Base-by-base conservation (phyloP, 2,113 vertebrate genomes). In the Microtus ochrogaster region DNA sequence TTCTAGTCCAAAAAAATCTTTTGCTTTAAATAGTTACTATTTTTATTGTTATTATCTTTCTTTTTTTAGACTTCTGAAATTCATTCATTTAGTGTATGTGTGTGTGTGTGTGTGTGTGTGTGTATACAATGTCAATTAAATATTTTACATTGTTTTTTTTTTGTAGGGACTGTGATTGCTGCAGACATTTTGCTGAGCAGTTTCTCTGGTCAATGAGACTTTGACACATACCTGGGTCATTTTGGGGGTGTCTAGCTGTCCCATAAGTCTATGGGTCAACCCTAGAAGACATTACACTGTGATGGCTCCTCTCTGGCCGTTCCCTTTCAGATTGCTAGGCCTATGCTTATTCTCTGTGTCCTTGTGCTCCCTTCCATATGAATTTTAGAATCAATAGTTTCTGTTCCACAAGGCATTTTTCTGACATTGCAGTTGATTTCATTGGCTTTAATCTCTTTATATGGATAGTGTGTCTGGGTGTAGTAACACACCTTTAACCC, bases 121-220 rank as follows among this genome's bases (percentile, higher is more conserved):
- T 55, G 5, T 55, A 1, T 17, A 55, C 55, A 55, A 55, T 0
- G 5, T 26, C 66, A 61, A 33, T 7, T 22, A 16, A 76, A 52
- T 58, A 70, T 7, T 52, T 55, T 14, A 58, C 13, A 28, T 39
- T 2, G 28, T 24, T 19, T 41, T 74, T 74, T 21, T 47, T 22
- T n/a, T 26, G 8, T 63, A 47, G 47, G 26, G 52, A 30, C 13
- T 49, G n/a, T 39, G 30, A 63, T 1, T 12, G 24, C 44, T 41
- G 26, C 36, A 22, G 30, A 8, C 2, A 21, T 24, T 24, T n/a
- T 44, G 1, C 3, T 5, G 2, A 17, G 12, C 0, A 3, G 24
- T 16, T 30, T n/a, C 24, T 63, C 33, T 84, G 77, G 17, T 36
- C 9, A 68, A 9, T 33, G 10, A 70, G 55, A 65, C n/a, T 30